Evolutionary conservation across 2,888 invertebrate genomes (phyloP).

Genomic region (Hypselothyrea guttata): DNA sequence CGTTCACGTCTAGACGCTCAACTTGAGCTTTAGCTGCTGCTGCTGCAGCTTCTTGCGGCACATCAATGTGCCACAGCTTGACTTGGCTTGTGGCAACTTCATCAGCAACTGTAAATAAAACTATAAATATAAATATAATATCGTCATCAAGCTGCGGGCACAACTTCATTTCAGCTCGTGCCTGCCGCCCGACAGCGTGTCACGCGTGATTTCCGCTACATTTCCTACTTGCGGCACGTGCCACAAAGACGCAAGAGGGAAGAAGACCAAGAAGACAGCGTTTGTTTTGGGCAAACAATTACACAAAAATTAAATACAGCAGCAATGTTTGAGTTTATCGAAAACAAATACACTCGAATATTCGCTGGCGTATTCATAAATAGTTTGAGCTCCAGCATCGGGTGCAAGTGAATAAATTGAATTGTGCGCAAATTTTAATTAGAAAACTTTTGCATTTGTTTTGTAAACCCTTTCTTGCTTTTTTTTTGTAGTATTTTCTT

Average conservation of each 20-base stretch:
- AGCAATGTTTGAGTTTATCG: constrained; percentile 5
- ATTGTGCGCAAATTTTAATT: constrained; percentile 54
- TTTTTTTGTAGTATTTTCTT: constrained; percentile 12
- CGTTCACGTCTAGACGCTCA: constrained; percentile 35
- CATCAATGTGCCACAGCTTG: constrained; percentile 8
- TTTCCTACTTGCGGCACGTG: constrained; percentile 1
- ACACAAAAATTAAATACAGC: too few species aligned
- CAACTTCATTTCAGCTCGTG: neutral
- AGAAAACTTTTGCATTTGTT: constrained; percentile 65
- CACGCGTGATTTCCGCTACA: constrained; percentile 50
- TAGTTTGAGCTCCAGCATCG: constrained; percentile 37
- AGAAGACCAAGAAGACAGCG: too few species aligned
- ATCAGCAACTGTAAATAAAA: constrained; percentile 51
- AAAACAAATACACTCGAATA: constrained; percentile 21
- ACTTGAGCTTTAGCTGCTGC: constrained; percentile 1
- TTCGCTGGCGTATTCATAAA: constrained; percentile 15
- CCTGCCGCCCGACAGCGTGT: constrained; percentile 30
- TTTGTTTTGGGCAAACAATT: too few species aligned
- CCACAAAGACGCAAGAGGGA: constrained; percentile 6
- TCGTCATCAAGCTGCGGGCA: neutral
- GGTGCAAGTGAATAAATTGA: constrained; percentile 15
- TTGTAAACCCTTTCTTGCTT: constrained; percentile 3
- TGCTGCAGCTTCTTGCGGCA: constrained; percentile 3
- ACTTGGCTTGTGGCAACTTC: constrained; percentile 35
- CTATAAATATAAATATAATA: constrained; percentile 56